These are phyloP conservation scores for Zaprionus africanus DNA, from an alignment of 1,140 invertebrate genomes.

Conservation along the genomic window DNA sequence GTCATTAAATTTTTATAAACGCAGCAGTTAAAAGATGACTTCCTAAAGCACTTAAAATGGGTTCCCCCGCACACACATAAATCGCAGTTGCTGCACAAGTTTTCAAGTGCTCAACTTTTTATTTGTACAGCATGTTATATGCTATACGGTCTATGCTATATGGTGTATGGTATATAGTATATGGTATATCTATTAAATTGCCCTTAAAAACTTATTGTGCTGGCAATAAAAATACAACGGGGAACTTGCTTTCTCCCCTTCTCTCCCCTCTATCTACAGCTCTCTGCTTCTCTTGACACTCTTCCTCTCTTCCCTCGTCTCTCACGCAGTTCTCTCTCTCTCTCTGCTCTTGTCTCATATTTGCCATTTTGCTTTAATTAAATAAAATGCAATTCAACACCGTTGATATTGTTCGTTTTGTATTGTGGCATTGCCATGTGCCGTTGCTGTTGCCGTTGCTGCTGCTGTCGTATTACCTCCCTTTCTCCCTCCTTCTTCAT, in stretches of 20 bases:
- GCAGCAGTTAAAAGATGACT: neutral
- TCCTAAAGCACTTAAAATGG: neutral
- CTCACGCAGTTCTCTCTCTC: neutral
- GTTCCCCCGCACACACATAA: neutral
- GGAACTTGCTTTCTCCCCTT: too few species aligned
- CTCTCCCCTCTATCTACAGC: neutral
- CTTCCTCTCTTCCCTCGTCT: neutral
- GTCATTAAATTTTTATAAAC: neutral
- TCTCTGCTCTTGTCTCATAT: slow-evolving; percentile 30
- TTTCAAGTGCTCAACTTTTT: slow-evolving; percentile 2
- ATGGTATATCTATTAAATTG: slow-evolving; percentile 12
- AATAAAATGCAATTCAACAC: slow-evolving; percentile 75
- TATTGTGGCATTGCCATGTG: slow-evolving; percentile 1
- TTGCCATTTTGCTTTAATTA: slow-evolving; percentile 63
- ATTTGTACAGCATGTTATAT: neutral
- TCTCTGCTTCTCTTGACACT: neutral
- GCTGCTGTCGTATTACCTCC: slow-evolving; percentile 6
- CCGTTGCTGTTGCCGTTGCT: neutral
- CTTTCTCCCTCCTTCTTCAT: neutral
- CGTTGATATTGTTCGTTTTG: slow-evolving; percentile 56
- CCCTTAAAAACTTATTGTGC: slow-evolving; percentile 1
- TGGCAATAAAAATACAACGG: slow-evolving; percentile 8
- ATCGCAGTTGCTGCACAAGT: neutral
- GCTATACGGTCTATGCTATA: neutral
- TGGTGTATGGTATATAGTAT: neutral